Conservation (phyloP, 2,888 invertebrate genomes). For the Tupiocoris notatus region DNA sequence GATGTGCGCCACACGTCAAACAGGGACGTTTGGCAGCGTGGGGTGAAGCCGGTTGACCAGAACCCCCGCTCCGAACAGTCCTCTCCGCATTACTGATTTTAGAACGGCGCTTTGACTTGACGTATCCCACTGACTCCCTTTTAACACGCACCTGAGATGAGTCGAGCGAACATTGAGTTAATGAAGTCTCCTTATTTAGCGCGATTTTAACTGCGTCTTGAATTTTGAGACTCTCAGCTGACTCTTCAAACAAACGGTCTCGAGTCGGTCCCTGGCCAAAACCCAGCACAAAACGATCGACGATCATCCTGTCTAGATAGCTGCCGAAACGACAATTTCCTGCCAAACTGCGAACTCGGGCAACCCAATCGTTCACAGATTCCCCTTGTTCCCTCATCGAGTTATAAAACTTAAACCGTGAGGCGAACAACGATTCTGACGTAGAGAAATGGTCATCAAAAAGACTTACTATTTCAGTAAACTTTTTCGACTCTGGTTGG, state of each 20-base stretch:
- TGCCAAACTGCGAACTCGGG: conserved; percentile 8
- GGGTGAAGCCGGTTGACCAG: no score
- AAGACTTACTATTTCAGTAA: neutral
- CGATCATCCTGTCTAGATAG: conserved; percentile 12
- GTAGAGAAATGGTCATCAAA: conserved; percentile 27
- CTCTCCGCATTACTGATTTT: no score
- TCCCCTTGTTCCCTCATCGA: conserved; percentile 19
- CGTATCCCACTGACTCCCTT: neutral
- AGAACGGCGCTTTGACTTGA: no score
- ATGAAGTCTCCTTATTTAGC: neutral
- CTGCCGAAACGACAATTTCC: neutral
- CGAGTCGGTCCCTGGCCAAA: conserved; percentile 5
- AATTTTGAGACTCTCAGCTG: neutral
- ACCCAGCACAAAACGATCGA: conserved; percentile 30
- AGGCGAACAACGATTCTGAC: conserved; percentile 27
- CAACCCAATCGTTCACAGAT: conserved; percentile 13
- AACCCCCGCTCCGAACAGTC: no score
- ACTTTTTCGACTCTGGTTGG: neutral
- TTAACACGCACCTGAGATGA: neutral
- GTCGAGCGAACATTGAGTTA: neutral
- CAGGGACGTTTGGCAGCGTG: no score
- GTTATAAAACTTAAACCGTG: conserved; percentile 29
- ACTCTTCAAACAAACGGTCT: conserved; percentile 25
- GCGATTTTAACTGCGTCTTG: conserved; percentile 8
- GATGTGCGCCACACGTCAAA: neutral